Evolutionary conservation across 2,888 invertebrate species (phyloP), one percentile per base, ranked within the genome.

Genomic region (Rotaria magnacalcarata): DNA sequence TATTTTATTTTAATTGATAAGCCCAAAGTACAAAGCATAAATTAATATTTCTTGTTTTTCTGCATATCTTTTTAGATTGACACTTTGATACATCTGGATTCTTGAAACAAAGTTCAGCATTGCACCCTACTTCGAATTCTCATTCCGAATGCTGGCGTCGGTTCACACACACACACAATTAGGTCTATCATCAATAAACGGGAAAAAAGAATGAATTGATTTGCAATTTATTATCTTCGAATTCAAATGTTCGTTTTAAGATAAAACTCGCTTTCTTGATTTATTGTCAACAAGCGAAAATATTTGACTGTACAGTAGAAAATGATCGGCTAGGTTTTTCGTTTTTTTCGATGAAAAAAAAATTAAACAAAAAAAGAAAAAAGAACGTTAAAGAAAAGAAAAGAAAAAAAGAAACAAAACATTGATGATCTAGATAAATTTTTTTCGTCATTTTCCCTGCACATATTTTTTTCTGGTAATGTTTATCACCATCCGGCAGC

Each of bases 371-470:
- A 19, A 27, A 67, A 67, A 34, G 34, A 34, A 67, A 41, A 67
- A 67, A 67, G 67, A 67, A 67, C 67, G 34, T 67, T 16, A 34
- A 67, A 34, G 34, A 67, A 67, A 67, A 8, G 34, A 34, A 34
- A 67, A 67, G 34, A 27, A 67, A 67, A 67, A 27, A 34, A 67
- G 19, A 67, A 67, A 67, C 67, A 67, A 34, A 67, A 34, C 67
- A 67, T 67, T 34, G 6, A 67, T 67, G 67, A 67, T 41, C 34
- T 67, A 34, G 67, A 67, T 19, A 67, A 34, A 34, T 67, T 34
- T 34, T 27, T 67, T 67, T 27, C 67, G 67, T 67, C 67, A 67
- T 67, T 67, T 67, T 67, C 67, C 67, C 67, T 67, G 67, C 67
- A 67, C 34, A 41, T 34, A 34, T 41, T 50, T 67, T 34, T 19